phyloP scores from a whole-genome alignment of 2,113 vertebrate genomes.

The Pteropus alecto region DNA sequence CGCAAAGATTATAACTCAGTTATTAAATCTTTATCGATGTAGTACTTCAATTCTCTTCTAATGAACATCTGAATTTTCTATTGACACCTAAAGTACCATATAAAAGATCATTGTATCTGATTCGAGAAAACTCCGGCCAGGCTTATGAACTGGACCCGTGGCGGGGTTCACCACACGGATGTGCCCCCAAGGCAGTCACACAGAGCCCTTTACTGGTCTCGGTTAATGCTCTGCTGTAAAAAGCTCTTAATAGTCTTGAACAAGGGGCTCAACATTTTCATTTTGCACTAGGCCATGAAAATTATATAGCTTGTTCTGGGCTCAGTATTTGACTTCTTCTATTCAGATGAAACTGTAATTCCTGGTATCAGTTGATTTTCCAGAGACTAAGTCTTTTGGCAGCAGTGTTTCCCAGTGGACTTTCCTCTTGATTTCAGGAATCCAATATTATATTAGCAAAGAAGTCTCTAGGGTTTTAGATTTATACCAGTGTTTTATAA shows the following conservation, averaged over 20 bases:
- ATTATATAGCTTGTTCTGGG: not conserved
- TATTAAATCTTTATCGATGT: not conserved
- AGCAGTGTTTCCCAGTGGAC: not conserved
- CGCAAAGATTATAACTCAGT: not conserved
- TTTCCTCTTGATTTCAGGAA: constrained; percentile 7
- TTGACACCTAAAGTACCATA: not conserved
- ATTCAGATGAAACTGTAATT: not conserved
- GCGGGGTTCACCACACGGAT: not conserved
- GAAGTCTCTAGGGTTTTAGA: not conserved
- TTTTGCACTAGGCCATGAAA: not conserved
- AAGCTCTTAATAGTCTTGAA: not conserved
- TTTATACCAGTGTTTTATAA: not conserved
- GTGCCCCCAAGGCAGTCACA: accelerated
- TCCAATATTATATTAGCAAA: constrained; percentile 6
- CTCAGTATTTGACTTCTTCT: not conserved
- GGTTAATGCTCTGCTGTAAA: not conserved
- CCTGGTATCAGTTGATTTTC: not conserved
- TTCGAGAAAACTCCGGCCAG: not conserved
- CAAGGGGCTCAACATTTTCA: not conserved
- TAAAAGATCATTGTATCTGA: not conserved
- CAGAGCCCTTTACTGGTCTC: accelerated
- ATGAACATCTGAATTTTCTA: not conserved
- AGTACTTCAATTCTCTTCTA: not conserved
- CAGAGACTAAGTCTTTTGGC: not conserved
- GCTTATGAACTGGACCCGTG: not conserved